A percentile compares a stretch with the other conserved stretches of the same genome.
Conservation (phyloP, 2,888 invertebrate species). For the Drosophila parthenogenetica region DNA sequence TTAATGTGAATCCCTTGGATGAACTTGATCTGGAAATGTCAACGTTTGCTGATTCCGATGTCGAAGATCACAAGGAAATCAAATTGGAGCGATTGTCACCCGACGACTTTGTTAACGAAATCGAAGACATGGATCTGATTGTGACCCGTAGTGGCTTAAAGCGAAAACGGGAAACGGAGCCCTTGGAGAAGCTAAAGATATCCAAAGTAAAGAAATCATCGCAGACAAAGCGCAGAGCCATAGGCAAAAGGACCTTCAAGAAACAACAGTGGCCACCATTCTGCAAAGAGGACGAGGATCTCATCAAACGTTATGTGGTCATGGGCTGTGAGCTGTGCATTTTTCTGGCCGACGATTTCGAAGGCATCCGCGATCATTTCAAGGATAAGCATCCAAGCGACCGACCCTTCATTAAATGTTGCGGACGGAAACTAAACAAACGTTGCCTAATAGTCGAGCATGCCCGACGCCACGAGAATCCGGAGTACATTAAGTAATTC, state of each 20-base stretch:
- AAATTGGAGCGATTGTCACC: conserved; percentile 54
- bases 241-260: conserved; percentile 51
- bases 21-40: conserved; percentile 64
- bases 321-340: conserved; percentile 83
- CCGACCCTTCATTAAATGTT: conserved; percentile 82
- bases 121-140: conserved; percentile 59
- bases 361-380: conserved; percentile 82
- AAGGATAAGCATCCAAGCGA: conserved; percentile 74
- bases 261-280: conserved; percentile 71
- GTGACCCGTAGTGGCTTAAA: conserved; percentile 65
- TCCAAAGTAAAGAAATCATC: conserved; percentile 33
- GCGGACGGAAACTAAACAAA: conserved; percentile 83
- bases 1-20: conserved; percentile 73
- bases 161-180: conserved; percentile 44
- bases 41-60: conserved; percentile 25
- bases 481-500: conserved; percentile 83
- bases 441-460: conserved; percentile 83
- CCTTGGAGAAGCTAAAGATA: conserved; percentile 29
- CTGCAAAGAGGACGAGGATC: conserved; percentile 73
- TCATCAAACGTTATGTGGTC: conserved; percentile 83
- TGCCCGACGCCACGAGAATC: conserved; percentile 84
- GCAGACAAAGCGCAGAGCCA: conserved; percentile 39
- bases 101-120: conserved; percentile 43
- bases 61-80: conserved; percentile 41
- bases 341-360: conserved; percentile 77